Evolutionary conservation across 2,888 invertebrate species (phyloP).

Genomic region (Mythimna loreyi): DNA sequence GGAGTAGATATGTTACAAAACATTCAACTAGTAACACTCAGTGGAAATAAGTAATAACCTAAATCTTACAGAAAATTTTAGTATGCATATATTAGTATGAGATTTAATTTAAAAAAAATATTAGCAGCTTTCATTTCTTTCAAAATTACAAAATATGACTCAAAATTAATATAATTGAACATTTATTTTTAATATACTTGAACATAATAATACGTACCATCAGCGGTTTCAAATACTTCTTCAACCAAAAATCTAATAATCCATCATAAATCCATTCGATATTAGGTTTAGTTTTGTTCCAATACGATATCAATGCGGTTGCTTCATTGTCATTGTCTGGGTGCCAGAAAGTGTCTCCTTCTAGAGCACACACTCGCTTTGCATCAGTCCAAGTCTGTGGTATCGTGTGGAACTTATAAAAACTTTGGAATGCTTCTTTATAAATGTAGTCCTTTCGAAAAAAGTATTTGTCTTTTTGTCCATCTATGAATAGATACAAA

Average conservation of each 20-base stretch:
- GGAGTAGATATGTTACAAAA: too few relatives aligned
- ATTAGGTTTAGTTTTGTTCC: slow-evolving; percentile 69
- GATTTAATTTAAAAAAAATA: too few relatives aligned
- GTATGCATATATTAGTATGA: too few relatives aligned
- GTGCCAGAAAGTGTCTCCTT: slow-evolving; percentile 78
- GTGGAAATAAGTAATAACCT: too few relatives aligned
- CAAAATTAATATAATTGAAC: background rate
- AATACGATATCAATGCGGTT: slow-evolving; percentile 63
- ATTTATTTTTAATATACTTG: too few relatives aligned
- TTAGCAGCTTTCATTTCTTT: too few relatives aligned
- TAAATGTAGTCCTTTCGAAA: slow-evolving; percentile 82
- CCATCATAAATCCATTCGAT: slow-evolving; percentile 70
- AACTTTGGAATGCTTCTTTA: slow-evolving; percentile 71
- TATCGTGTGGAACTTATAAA: slow-evolving; percentile 81
- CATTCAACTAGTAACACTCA: too few relatives aligned
- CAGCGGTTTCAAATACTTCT: slow-evolving; percentile 76
- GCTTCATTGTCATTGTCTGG: slow-evolving; percentile 77
- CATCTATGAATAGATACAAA: slow-evolving; percentile 65
- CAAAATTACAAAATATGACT: too few relatives aligned
- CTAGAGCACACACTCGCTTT: slow-evolving; percentile 72
- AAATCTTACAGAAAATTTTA: too few relatives aligned
- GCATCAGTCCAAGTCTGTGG: slow-evolving; percentile 77
- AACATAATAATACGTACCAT: slow-evolving; percentile 60
- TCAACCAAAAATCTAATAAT: slow-evolving; percentile 73
- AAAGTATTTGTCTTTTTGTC: slow-evolving; percentile 72